A percentile compares a stretch with the other conserved stretches of the same genome.
phyloP scores from a whole-genome alignment of 2,888 invertebrate genomes.

The Eueremaeus valkanovi region DNA sequence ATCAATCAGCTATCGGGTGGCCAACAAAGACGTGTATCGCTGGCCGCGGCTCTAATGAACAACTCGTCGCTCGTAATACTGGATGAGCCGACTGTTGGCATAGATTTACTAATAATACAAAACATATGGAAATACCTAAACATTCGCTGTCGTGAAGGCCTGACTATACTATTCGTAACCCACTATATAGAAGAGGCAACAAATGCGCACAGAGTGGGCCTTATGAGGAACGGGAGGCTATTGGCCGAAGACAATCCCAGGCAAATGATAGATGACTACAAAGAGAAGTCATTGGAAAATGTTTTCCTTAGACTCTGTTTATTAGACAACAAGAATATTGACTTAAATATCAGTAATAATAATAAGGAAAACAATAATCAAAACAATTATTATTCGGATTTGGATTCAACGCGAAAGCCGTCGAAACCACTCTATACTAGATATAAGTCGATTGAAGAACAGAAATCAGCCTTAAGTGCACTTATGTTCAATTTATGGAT shows the following conservation, averaged over 20 bases:
- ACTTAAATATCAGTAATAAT: not conserved
- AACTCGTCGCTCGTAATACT: constrained; percentile 27
- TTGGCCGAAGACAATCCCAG: constrained; percentile 38
- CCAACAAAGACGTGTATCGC: constrained; percentile 29
- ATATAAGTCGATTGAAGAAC: not conserved
- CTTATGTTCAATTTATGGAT: constrained; percentile 29
- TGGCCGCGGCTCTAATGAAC: constrained; percentile 31
- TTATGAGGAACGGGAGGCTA: constrained; percentile 40
- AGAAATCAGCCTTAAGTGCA: not conserved
- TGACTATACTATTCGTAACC: constrained; percentile 39
- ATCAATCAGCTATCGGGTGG: constrained; percentile 36
- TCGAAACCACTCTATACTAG: not conserved
- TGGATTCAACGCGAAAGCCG: not conserved
- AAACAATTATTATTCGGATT: no score
- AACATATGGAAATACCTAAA: constrained; percentile 38
- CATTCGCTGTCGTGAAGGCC: constrained; percentile 12
- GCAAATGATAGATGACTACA: constrained; percentile 21
- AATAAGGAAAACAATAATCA: not conserved
- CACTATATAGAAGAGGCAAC: constrained; percentile 43
- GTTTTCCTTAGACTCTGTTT: constrained; percentile 40
- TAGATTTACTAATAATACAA: constrained; percentile 22
- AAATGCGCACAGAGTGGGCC: constrained; percentile 38
- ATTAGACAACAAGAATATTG: not conserved
- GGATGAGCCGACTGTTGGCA: constrained; percentile 40
- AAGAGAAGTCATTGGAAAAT: constrained; percentile 27